Evolutionary conservation across 2,888 invertebrate genomes (phyloP).

Genomic region (Malthinus seriepunctatus): DNA sequence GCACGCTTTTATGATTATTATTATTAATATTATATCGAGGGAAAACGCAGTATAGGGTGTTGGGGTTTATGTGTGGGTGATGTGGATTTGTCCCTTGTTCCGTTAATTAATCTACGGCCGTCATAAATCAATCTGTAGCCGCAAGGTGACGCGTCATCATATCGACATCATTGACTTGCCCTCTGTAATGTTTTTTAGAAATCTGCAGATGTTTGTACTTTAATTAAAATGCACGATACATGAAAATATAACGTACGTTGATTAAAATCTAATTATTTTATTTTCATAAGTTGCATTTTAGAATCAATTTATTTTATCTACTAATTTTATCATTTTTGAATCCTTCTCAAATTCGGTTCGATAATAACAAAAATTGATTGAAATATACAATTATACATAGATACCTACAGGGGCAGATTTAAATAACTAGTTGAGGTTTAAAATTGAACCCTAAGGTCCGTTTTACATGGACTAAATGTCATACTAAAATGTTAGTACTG

Average conservation of each 20-base stretch:
- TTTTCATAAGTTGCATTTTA: too few species aligned
- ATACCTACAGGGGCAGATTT: too few species aligned
- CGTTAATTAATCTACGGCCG: conserved; percentile 52
- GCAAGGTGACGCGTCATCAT: conserved; percentile 56
- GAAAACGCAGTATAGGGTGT: conserved; percentile 22
- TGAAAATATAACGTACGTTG: conserved; percentile 4
- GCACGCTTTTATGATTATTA: too few species aligned
- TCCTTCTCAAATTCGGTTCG: too few species aligned
- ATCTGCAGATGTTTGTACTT: conserved; percentile 29
- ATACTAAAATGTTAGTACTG: too few species aligned
- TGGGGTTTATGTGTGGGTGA: conserved; percentile 39
- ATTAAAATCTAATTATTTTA: conserved; percentile 1
- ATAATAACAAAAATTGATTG: too few species aligned
- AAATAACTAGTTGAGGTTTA: too few species aligned
- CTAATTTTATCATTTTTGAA: too few species aligned
- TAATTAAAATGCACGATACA: conserved; percentile 25
- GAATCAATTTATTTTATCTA: too few species aligned
- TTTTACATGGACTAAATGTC: too few species aligned
- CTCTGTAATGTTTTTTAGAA: conserved; percentile 36
- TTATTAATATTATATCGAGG: conserved; percentile 9
- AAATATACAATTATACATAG: too few species aligned
- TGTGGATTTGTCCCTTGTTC: conserved; percentile 48
- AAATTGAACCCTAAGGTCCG: too few species aligned
- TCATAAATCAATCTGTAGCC: conserved; percentile 56
- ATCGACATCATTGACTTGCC: conserved; percentile 55